Evolutionary conservation across 2,797 vertebrate species (phyloP), one percentile per base, ranked within the genome.

Genomic region (Leptatherina wallacei): DNA sequence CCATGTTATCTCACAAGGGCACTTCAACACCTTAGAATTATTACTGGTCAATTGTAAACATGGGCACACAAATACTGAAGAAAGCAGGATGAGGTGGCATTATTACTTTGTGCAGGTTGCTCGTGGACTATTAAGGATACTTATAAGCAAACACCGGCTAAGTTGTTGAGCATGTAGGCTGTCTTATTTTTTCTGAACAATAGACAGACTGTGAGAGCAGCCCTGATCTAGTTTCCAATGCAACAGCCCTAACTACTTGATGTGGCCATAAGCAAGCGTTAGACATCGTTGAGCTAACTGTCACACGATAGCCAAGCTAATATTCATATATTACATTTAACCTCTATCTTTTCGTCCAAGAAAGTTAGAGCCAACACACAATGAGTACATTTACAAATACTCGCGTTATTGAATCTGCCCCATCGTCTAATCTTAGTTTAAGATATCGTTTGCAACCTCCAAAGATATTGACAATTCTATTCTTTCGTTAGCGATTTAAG

Each of bases 401-500:
- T 71, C 20, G 61, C 30, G 27, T 35, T 33, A 12, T 11, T 12
- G 56, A 67, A 68, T 22, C 16, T 32, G 47, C 2, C 5, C 13
- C 16, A 16, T 22, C 0, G 36, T 57, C 8, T 61, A 32, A 51
- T 16, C 24, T 13, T 24, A 63, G 33, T 24, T n/a, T 2, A 22
- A 1, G 9, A n/a, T n/a, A 14, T 30, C 6, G 22, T 61, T 61
- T 8, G 13, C 36, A 27, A 64, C 16, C 44, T 61, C 7, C 2
- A 54, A 61, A 18, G 18, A 35, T 32, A 24, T 7, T 24, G 27
- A 16, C 40, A 36, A 5, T n/a, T 7, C 55, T 69, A 4, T 30
- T 57, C 13, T 55, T 61, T 14, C 51, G 29, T 65, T 69, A 64
- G 65, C 72, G 6, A 36, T 56, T 60, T 14, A 11, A 60, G 65